phyloP scores from a whole-genome alignment of 2,113 vertebrate genomes.

The Aphelocoma coerulescens region DNA sequence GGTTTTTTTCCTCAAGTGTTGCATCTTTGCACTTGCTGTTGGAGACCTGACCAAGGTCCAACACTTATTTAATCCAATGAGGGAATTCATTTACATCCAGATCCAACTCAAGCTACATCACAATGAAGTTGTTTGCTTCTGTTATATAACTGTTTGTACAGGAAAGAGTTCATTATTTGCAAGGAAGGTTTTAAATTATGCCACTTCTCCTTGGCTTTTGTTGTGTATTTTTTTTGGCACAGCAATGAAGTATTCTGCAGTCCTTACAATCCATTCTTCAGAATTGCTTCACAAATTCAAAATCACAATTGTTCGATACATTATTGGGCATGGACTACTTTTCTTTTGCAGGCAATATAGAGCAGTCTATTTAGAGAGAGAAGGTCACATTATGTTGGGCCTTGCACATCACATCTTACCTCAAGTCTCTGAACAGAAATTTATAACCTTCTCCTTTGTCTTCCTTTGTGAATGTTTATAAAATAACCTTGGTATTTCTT shows the following conservation, averaged over 20 bases:
- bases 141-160: not conserved
- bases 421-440: not conserved
- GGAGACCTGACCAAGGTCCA: not conserved
- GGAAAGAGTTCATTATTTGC: not conserved
- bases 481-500: not conserved
- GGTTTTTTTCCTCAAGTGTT: rapidly evolving
- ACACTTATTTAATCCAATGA: not conserved
- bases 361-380: not conserved
- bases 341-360: not conserved
- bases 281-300: not conserved
- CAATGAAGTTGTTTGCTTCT: not conserved
- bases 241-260: not conserved
- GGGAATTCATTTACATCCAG: not conserved
- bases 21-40: not conserved
- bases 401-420: not conserved
- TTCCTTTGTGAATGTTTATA: not conserved
- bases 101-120: not conserved
- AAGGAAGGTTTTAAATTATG: not conserved
- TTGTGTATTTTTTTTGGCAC: not conserved
- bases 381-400: not conserved
- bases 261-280: not conserved
- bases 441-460: not conserved
- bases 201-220: not conserved
- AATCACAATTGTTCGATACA: not conserved
- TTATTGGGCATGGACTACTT: not conserved